Percentiles rank a stretch among this genome's conserved stretches.
phyloP scores from a whole-genome alignment of 1,140 invertebrate genomes.

The Mylabris phalerata region DNA sequence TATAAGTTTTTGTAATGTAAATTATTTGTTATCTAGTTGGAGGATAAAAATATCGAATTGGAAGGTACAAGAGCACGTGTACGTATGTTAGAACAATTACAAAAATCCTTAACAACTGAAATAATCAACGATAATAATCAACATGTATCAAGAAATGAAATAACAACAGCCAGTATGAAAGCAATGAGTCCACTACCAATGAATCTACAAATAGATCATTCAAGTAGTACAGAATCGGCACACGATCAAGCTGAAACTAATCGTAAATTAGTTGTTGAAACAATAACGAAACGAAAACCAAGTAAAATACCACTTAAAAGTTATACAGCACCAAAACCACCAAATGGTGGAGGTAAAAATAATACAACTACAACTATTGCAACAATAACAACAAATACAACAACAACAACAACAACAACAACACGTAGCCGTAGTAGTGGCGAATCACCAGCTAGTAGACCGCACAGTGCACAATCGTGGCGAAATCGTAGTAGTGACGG shows the following conservation, averaged over 20 bases:
- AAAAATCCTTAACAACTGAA: conserved; percentile 27
- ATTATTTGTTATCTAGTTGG: conserved; percentile 49
- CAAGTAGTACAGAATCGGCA: conserved; percentile 56
- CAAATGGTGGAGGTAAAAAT: conserved; percentile 41
- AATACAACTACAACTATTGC: conserved; percentile 38
- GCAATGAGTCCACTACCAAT: conserved; percentile 48
- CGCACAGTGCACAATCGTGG: conserved; percentile 46
- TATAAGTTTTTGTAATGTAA: no score
- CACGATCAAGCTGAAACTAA: conserved; percentile 48
- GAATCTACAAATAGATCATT: conserved; percentile 50
- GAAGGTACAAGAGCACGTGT: conserved; percentile 70
- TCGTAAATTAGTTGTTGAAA: conserved; percentile 42
- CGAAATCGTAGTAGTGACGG: conserved; percentile 37
- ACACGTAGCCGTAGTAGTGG: conserved; percentile 44
- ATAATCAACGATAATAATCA: conserved; percentile 37
- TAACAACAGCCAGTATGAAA: conserved; percentile 48
- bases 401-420: no score
- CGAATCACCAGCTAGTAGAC: conserved; percentile 43
- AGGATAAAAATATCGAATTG: conserved; percentile 72
- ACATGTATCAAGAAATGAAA: conserved; percentile 36
- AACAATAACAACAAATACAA: background rate
- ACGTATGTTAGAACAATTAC: conserved; percentile 57
- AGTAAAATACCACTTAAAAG: conserved; percentile 63
- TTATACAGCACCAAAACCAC: conserved; percentile 51
- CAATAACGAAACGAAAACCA: conserved; percentile 46